phyloP scores from a whole-genome alignment of 1,140 invertebrate genomes.

The Papilio xuthus region DNA sequence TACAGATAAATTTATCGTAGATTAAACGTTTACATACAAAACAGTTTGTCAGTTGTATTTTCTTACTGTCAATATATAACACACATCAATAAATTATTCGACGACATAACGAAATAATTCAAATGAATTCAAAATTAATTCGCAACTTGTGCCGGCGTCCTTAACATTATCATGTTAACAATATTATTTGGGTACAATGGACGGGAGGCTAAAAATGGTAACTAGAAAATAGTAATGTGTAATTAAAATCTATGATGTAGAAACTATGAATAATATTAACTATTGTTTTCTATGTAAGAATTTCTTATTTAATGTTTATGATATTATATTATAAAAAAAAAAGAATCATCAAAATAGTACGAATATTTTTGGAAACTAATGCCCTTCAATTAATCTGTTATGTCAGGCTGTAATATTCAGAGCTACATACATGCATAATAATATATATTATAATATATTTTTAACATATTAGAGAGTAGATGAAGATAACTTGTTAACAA shows the following conservation, averaged over 20 bases:
- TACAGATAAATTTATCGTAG: neutral
- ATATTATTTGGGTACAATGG: neutral
- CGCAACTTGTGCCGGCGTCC: neutral
- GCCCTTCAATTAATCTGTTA: too few species aligned
- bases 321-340: neutral
- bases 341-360: too few species aligned
- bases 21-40: slow-evolving; percentile 10
- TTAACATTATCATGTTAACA: neutral
- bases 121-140: slow-evolving; percentile 7
- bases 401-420: too few species aligned
- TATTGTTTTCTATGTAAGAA: neutral
- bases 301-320: neutral
- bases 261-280: neutral
- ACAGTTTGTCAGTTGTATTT: neutral
- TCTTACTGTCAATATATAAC: neutral
- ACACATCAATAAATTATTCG: slow-evolving; percentile 17
- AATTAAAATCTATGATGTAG: neutral
- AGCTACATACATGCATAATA: too few species aligned
- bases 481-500: too few species aligned
- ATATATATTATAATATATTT: too few species aligned
- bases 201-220: neutral
- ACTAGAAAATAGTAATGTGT: neutral
- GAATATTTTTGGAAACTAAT: too few species aligned
- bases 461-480: too few species aligned
- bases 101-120: slow-evolving; percentile 4